A percentile compares a stretch with the other conserved stretches of the same genome.
These are phyloP conservation scores for Caenorhabditis becei DNA, from an alignment of 2,888 invertebrate genomes.

Conservation along the genomic window DNA sequence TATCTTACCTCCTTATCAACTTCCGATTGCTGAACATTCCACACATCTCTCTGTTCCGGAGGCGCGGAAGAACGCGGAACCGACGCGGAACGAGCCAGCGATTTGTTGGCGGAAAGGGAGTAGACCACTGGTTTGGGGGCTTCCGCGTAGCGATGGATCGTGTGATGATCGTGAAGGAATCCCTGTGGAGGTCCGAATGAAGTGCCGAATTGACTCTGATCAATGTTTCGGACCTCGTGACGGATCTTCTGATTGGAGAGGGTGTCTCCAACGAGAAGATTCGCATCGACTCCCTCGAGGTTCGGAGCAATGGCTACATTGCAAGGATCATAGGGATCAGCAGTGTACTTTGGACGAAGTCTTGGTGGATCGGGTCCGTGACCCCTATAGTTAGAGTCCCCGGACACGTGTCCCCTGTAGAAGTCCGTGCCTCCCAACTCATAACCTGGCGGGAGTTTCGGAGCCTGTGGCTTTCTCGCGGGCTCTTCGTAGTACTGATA, in stretches of 20 bases:
- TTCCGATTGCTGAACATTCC: slow-evolving; percentile 62
- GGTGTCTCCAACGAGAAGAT: slow-evolving; percentile 74
- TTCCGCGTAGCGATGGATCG: slow-evolving; percentile 43
- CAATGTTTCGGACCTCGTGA: slow-evolving; percentile 67
- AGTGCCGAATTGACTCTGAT: slow-evolving; percentile 74
- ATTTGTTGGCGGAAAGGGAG: slow-evolving; percentile 63
- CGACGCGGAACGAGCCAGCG: slow-evolving; percentile 52
- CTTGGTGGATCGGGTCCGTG: slow-evolving; percentile 78
- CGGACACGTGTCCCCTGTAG: slow-evolving; percentile 67
- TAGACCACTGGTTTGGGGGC: slow-evolving; percentile 66
- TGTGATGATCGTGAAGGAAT: slow-evolving; percentile 75
- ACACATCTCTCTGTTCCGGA: slow-evolving; percentile 69
- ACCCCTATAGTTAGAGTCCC: slow-evolving; percentile 74
- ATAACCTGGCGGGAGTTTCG: slow-evolving; percentile 61
- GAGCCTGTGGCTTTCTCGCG: slow-evolving; percentile 55
- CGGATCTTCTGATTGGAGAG: slow-evolving; percentile 77
- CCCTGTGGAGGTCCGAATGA: slow-evolving; percentile 76
- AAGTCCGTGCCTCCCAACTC: slow-evolving; percentile 71
- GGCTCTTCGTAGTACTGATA: slow-evolving; percentile 63
- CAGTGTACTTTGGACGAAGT: slow-evolving; percentile 75
- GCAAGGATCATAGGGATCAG: slow-evolving; percentile 75
- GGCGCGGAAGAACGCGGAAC: slow-evolving; percentile 65
- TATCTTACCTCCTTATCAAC: slow-evolving; percentile 68
- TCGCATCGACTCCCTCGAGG: slow-evolving; percentile 70
- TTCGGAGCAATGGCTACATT: slow-evolving; percentile 75